phyloP scores from a whole-genome alignment of 2,888 invertebrate species.

The Listrodromus nycthemerus region DNA sequence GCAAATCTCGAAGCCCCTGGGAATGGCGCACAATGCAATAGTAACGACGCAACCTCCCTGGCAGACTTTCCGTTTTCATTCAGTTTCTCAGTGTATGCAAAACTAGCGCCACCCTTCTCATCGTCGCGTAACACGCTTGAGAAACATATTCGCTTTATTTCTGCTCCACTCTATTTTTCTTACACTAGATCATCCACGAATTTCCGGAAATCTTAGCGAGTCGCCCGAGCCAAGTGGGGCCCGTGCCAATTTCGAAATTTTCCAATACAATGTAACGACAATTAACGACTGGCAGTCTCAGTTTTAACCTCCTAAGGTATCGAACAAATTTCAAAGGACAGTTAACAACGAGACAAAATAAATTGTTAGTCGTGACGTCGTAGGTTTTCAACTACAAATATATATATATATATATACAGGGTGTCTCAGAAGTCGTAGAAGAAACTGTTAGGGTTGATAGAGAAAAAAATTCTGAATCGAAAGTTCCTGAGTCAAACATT shows the following conservation, averaged over 20 bases:
- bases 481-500: too few species aligned
- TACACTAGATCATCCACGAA: neutral
- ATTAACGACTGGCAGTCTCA: neutral
- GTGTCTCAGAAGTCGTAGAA: too few species aligned
- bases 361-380: conserved; percentile 1
- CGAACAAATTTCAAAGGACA: neutral
- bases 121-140: neutral
- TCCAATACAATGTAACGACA: neutral
- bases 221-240: neutral
- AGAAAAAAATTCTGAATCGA: too few species aligned
- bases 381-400: neutral
- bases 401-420: neutral
- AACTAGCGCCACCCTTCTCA: neutral
- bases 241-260: neutral
- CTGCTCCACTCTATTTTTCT: neutral
- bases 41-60: conserved; percentile 8
- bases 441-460: too few species aligned
- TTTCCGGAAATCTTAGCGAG: neutral
- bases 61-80: conserved; percentile 12
- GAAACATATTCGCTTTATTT: neutral
- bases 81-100: neutral
- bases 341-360: neutral
- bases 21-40: conserved; percentile 3
- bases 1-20: conserved; percentile 18
- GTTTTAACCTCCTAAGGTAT: neutral